These are phyloP conservation scores for Proisotoma minuta DNA, from an alignment of 2,888 invertebrate species.

Conservation along the genomic window DNA sequence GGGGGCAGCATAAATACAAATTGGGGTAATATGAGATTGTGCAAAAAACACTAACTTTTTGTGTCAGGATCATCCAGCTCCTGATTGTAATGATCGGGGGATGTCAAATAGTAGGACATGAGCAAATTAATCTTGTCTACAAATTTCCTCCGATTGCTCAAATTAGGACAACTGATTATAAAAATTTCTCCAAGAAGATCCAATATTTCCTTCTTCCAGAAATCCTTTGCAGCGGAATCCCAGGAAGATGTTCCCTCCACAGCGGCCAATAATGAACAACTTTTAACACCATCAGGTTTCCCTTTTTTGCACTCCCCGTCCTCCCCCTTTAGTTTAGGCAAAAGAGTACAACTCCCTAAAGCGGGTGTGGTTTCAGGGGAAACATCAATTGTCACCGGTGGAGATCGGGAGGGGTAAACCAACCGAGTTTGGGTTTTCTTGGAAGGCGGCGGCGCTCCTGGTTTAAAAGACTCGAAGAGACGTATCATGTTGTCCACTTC, in stretches of 20 bases:
- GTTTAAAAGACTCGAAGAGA: no score
- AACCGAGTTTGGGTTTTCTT: no score
- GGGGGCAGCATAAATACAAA: no score
- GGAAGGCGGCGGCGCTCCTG: no score
- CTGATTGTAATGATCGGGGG: slow-evolving; percentile 18
- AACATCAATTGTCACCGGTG: not conserved
- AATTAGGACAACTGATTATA: slow-evolving; percentile 24
- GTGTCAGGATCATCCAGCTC: no score
- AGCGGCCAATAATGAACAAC: no score
- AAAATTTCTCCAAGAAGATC: slow-evolving; percentile 28
- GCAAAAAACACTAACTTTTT: no score
- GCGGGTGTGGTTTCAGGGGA: not conserved
- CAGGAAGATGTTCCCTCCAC: no score
- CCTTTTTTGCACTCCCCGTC: slow-evolving; percentile 30
- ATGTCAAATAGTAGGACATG: slow-evolving; percentile 24
- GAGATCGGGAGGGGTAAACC: no score
- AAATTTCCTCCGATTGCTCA: slow-evolving; percentile 19
- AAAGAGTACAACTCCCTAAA: no score
- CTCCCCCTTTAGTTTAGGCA: slow-evolving; percentile 17
- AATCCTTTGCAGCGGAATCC: slow-evolving; percentile 8
- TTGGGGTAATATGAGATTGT: no score
- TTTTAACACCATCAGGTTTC: slow-evolving; percentile 22
- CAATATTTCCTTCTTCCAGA: slow-evolving; percentile 31
- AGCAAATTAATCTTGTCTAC: slow-evolving; percentile 9
- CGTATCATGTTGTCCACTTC: slow-evolving; percentile 10